Evolutionary conservation across 2,797 vertebrate species (phyloP).

Genomic region (Momotus momota): DNA sequence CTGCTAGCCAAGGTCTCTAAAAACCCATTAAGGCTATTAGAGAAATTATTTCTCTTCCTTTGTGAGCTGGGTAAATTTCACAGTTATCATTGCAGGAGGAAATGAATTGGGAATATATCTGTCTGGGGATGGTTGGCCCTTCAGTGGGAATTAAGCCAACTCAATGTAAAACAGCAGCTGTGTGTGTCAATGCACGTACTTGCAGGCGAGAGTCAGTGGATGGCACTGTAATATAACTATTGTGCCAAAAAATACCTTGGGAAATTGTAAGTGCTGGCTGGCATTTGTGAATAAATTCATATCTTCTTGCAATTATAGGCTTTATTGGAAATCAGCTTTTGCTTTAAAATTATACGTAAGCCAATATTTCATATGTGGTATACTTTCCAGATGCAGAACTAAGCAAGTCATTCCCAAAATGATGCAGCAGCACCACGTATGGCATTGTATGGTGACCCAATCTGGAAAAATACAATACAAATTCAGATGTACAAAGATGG

Average conservation of each 20-base stretch:
- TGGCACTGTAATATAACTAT: constrained; percentile 90
- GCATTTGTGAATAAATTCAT: constrained; percentile 47
- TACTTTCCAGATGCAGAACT: constrained; percentile 19
- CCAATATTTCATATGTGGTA: constrained; percentile 63
- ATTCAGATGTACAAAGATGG: not conserved
- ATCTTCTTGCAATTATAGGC: constrained; percentile 54
- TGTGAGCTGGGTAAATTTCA: constrained; percentile 88
- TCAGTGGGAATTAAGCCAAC: constrained; percentile 79
- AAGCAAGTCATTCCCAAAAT: constrained; percentile 10
- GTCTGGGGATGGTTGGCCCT: constrained; percentile 82
- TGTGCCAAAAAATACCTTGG: not conserved
- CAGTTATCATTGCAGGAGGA: constrained; percentile 85
- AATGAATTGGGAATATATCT: constrained; percentile 82
- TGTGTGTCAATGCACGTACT: not conserved
- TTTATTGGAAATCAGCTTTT: constrained; percentile 75
- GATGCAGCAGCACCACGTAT: not conserved
- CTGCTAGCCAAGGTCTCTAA: constrained; percentile 86
- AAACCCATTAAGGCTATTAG: constrained; percentile 90
- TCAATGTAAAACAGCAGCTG: constrained; percentile 13
- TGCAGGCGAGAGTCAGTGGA: constrained; percentile 81
- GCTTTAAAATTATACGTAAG: constrained; percentile 76
- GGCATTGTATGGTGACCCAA: not conserved
- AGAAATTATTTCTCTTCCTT: constrained; percentile 88
- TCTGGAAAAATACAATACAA: not conserved
- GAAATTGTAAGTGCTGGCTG: constrained; percentile 7